phyloP scores from a whole-genome alignment of 2,113 vertebrate genomes.

The Acrocephalus kingi region DNA sequence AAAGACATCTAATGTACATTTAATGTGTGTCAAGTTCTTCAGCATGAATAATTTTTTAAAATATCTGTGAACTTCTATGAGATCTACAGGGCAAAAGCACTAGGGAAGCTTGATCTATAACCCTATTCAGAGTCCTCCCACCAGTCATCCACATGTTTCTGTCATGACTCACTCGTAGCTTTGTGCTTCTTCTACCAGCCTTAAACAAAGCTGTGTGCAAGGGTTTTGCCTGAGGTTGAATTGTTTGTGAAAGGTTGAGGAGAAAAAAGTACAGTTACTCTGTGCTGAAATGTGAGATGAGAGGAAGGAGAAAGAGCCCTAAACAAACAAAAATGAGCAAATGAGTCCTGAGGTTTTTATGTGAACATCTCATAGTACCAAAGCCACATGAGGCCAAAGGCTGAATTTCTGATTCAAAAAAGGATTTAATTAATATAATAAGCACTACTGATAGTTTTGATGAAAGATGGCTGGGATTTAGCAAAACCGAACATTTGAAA shows the following conservation, averaged over 20 bases:
- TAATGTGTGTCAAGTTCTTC: neutral
- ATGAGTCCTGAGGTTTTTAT: neutral
- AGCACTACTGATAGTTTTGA: neutral
- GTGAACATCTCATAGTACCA: slow-evolving; percentile 20
- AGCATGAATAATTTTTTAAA: neutral
- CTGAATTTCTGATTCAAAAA: slow-evolving; percentile 12
- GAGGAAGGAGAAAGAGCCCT: neutral
- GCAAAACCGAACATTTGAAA: slow-evolving; percentile 10
- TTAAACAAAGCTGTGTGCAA: neutral
- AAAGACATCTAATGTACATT: neutral
- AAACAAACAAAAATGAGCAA: slow-evolving; percentile 10
- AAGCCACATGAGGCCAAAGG: neutral
- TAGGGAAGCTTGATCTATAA: neutral
- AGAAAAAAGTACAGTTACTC: neutral
- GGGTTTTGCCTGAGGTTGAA: neutral
- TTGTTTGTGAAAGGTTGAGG: neutral
- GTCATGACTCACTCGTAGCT: neutral
- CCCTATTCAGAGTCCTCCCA: neutral
- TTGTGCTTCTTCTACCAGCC: neutral
- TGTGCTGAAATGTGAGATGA: neutral
- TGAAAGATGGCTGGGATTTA: neutral
- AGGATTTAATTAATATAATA: neutral
- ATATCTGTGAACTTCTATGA: neutral
- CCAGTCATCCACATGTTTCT: neutral
- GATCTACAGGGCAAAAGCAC: neutral